phyloP scores from a whole-genome alignment of 2,888 invertebrate species.

The Drosophila neotestacea region DNA sequence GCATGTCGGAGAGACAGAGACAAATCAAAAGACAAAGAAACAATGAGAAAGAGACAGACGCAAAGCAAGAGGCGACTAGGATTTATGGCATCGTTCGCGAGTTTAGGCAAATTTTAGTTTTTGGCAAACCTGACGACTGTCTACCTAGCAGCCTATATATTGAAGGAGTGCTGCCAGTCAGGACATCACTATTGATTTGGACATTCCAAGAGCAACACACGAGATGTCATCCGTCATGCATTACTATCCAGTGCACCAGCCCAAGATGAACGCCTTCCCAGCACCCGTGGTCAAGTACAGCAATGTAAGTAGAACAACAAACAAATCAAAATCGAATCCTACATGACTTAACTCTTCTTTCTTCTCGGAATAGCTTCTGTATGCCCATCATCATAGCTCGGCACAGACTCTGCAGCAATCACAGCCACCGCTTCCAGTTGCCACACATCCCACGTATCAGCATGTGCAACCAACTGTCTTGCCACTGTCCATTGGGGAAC shows the following conservation, averaged over 20 bases:
- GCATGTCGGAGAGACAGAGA: conserved; percentile 17
- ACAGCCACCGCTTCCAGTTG: conserved; percentile 14
- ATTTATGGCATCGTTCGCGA: conserved; percentile 71
- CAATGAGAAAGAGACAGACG: conserved; percentile 13
- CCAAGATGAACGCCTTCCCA: conserved; percentile 57
- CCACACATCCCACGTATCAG: conserved; percentile 35
- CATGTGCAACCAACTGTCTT: conserved; percentile 20
- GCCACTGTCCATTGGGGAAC: conserved; percentile 31
- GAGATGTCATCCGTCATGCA: conserved; percentile 75
- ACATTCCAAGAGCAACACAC: conserved; percentile 44
- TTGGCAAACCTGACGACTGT: conserved; percentile 50
- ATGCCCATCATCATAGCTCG: conserved; percentile 8
- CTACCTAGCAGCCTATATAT: conserved; percentile 64
- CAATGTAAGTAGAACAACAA: conserved; percentile 46
- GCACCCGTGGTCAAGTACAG: conserved; percentile 60
- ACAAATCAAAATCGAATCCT: no score
- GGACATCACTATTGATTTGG: conserved; percentile 57
- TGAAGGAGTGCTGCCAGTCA: conserved; percentile 23
- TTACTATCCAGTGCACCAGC: conserved; percentile 73
- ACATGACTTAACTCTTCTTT: neutral
- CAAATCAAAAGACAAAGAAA: conserved; percentile 20
- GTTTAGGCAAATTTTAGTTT: conserved; percentile 72
- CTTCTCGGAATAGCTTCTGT: conserved; percentile 4
- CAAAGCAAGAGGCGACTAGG: conserved; percentile 30
- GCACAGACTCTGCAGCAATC: conserved; percentile 22